phyloP scores from a whole-genome alignment of 2,888 invertebrate species.

The Watsonalla cultraria region DNA sequence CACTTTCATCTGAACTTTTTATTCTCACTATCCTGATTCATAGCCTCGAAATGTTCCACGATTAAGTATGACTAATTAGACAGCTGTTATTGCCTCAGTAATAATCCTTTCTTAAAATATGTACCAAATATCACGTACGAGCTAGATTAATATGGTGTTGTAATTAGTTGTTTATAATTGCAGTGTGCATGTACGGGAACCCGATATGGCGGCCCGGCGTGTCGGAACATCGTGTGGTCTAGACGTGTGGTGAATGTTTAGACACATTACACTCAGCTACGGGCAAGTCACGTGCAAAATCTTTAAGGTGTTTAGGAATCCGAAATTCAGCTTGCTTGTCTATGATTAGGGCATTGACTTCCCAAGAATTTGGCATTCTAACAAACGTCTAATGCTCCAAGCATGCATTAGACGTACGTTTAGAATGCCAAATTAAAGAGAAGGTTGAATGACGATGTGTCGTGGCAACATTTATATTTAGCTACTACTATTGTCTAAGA shows the following conservation, averaged over 20 bases:
- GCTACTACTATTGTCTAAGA: too few relatives aligned
- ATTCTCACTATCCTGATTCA: too few relatives aligned
- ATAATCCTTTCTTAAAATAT: not conserved
- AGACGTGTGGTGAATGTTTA: slow-evolving; percentile 51
- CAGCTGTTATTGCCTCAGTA: too few relatives aligned
- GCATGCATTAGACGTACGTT: too few relatives aligned
- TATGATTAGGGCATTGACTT: not conserved
- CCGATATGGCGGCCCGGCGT: slow-evolving; percentile 45
- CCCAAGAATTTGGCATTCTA: not conserved
- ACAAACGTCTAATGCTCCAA: not conserved
- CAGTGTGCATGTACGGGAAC: slow-evolving; percentile 13
- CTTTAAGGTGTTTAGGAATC: slow-evolving; percentile 18
- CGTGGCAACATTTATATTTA: too few relatives aligned
- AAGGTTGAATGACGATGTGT: too few relatives aligned
- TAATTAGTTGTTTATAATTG: not conserved
- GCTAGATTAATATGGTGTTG: not conserved
- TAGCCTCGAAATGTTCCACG: too few relatives aligned
- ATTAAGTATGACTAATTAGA: too few relatives aligned
- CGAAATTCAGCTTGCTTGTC: not conserved
- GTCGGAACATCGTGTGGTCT: slow-evolving; percentile 33
- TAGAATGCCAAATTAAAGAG: too few relatives aligned
- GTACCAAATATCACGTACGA: not conserved
- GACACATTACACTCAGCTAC: slow-evolving; percentile 17
- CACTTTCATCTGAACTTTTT: too few relatives aligned
- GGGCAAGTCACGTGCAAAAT: slow-evolving; percentile 44